Evolutionary conservation across 2,888 invertebrate species (phyloP), one percentile per base, ranked within the genome.

Genomic region (Tuberolachnus salignus): DNA sequence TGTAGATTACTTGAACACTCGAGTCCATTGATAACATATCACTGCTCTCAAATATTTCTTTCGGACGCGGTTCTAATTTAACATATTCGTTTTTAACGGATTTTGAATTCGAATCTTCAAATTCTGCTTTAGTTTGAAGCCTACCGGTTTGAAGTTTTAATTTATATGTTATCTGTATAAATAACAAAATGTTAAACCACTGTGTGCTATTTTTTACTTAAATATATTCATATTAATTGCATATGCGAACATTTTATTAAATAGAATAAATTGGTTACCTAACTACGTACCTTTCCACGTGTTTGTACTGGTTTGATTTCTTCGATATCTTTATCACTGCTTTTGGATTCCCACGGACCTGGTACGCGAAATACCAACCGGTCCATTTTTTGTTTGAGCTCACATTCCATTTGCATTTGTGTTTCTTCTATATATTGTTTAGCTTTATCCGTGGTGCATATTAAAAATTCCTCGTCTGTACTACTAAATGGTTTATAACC

Each of bases 251-350:
- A 34, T 34, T 34, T 34, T 3, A 34, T 34, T 34, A 6, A 34
- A 4, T 34, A 34, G 34, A 34, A 4, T 34, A 34, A 34, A 34
- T 34, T 34, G 6, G 34, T 34, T 3, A 34, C 34, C 34, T 34
- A 4, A 42, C 1, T 34, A n/a, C 3, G 16, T 26, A 80, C 80
- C 75, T 80, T 75, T 26, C 78, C 82, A 14, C 83, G 80, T 34
- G 80, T 80, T 26, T 81, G 55, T n/a, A 74, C 64, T 9, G 81
- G 59, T 61, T 80, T 75, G 8, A 72, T 70, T 19, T 73, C 80
- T 51, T 81, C 81, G 13, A 83, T 80, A 55, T 82, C 82, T 46
- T 81, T 73, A 64, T 83, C 83, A 49, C 82, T 82, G 10, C 81
- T 82, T 2, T 78, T 81, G 10, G 81, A 80, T 11, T 81, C 80